Percentiles rank a stretch among this genome's conserved stretches.
Evolutionary conservation across 2,888 invertebrate genomes (phyloP).

Genomic region (Ellobium chinense): DNA sequence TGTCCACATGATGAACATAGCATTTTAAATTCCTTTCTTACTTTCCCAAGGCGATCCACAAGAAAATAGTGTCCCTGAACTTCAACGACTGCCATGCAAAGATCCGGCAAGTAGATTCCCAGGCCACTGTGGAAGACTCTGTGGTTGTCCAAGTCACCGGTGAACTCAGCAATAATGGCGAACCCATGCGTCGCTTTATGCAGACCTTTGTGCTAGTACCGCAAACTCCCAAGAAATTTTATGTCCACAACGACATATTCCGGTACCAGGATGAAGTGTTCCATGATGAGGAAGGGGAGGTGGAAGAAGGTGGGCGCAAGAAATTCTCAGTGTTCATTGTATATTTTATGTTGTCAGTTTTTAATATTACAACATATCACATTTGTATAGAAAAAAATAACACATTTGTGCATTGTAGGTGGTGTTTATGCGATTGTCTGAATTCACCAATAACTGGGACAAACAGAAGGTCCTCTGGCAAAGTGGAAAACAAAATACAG

Average conservation of each 20-base stretch:
- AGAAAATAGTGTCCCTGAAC: slow-evolving; percentile 95
- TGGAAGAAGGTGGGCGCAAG: slow-evolving; percentile 56
- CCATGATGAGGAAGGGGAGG: slow-evolving; percentile 82
- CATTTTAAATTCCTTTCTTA: background rate
- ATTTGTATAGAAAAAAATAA: too few species aligned
- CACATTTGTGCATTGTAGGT: too few species aligned
- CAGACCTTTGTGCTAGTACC: slow-evolving; percentile 97
- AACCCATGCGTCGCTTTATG: slow-evolving; percentile 98
- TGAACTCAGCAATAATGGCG: slow-evolving; percentile 96
- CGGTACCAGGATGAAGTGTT: slow-evolving; percentile 93
- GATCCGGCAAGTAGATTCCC: slow-evolving; percentile 97
- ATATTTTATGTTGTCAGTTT: too few species aligned
- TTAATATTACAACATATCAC: too few species aligned
- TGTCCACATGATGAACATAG: too few species aligned
- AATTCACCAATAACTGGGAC: too few species aligned
- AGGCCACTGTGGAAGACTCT: slow-evolving; percentile 94
- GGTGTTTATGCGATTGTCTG: too few species aligned
- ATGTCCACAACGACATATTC: slow-evolving; percentile 99
- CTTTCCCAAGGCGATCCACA: slow-evolving; percentile 90
- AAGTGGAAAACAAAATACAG: too few species aligned
- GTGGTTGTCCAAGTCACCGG: slow-evolving; percentile 97
- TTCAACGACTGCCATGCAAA: slow-evolving; percentile 98
- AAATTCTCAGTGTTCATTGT: too few species aligned
- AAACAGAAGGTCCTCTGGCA: too few species aligned
- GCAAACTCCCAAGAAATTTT: slow-evolving; percentile 98